Evolutionary conservation across 2,888 invertebrate species (phyloP).

Genomic region (Rotaria macrura): DNA sequence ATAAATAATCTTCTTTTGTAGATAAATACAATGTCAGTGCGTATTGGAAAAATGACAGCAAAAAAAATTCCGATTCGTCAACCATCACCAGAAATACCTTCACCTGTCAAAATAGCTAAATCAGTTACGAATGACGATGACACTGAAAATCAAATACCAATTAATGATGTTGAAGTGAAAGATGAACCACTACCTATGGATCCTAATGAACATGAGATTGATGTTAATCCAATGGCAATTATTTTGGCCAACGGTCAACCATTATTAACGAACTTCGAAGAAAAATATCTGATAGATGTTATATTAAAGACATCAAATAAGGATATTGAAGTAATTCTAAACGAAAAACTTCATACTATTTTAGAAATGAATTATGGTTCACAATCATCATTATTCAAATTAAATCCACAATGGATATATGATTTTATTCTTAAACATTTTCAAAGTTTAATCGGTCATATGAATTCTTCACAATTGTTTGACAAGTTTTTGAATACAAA

Average conservation of each 20-base stretch:
- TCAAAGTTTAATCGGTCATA: background rate
- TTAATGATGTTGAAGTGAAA: background rate
- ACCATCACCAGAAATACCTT: background rate
- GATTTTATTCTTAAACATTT: slow-evolving; percentile 9
- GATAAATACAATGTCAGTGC: background rate
- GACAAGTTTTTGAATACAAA: background rate
- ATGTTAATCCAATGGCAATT: background rate
- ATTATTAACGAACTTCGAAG: background rate
- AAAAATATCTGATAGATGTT: background rate
- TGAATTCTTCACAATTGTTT: background rate
- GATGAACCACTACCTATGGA: too few relatives aligned
- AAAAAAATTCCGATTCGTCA: background rate
- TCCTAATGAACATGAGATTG: background rate
- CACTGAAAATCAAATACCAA: background rate
- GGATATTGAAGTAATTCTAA: background rate
- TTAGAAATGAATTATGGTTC: background rate
- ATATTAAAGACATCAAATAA: background rate
- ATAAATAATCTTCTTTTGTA: background rate
- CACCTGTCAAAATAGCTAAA: background rate
- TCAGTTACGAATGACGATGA: background rate
- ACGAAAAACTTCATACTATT: background rate
- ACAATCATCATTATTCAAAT: background rate
- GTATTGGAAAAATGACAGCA: background rate
- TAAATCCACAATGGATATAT: background rate
- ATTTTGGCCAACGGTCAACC: background rate